These are phyloP conservation scores for Rhynchonycteris naso DNA, from an alignment of 2,797 vertebrate species.

Conservation along the genomic window DNA sequence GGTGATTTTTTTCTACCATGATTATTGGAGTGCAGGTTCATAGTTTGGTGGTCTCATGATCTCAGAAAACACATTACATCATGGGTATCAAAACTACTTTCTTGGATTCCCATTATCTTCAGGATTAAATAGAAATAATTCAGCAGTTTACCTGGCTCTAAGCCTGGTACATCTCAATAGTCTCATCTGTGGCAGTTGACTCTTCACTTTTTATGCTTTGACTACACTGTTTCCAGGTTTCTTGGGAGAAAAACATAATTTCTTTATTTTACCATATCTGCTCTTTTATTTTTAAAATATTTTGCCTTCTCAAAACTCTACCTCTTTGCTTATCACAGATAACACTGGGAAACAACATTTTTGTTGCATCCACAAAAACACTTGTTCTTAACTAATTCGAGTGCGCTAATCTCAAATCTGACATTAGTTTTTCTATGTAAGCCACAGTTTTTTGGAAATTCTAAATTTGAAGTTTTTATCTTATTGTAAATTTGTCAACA, in stretches of 20 bases:
- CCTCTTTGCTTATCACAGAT: background rate
- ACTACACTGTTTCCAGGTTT: background rate
- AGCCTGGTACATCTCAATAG: background rate
- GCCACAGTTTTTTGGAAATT: too few relatives aligned
- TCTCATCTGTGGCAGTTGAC: background rate
- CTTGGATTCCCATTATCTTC: background rate
- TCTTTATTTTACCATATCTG: background rate
- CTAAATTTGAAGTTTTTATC: too few relatives aligned
- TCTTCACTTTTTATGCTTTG: background rate
- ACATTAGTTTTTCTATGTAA: too few relatives aligned
- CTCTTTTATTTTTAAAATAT: background rate
- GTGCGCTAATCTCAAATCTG: too few relatives aligned
- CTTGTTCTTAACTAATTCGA: too few relatives aligned
- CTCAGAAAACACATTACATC: background rate
- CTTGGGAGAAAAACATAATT: background rate
- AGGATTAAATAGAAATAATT: background rate
- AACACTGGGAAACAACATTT: too few relatives aligned
- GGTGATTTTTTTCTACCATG: rapidly evolving
- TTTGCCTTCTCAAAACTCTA: background rate
- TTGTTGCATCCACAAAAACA: too few relatives aligned
- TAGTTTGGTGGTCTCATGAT: background rate
- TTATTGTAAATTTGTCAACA: too few relatives aligned
- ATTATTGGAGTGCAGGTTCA: background rate
- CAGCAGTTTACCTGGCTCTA: background rate
- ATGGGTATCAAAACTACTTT: background rate